Percentiles rank a stretch among this genome's conserved stretches.
phyloP scores from a whole-genome alignment of 2,113 vertebrate species.

The Prunella fulvescens region DNA sequence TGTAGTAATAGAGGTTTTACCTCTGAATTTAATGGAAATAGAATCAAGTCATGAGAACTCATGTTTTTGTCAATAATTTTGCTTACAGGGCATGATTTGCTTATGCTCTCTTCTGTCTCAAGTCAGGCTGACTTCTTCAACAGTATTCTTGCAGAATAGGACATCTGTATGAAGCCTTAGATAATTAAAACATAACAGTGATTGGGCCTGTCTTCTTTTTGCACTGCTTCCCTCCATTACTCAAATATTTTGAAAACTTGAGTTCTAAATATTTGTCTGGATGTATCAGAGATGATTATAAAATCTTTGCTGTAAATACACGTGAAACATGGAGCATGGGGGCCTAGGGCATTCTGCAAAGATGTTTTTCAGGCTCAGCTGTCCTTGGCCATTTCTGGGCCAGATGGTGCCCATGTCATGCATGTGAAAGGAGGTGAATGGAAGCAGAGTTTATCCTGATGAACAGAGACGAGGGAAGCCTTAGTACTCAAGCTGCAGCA shows the following conservation, averaged over 20 bases:
- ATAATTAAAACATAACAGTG: background rate
- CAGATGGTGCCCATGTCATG: background rate
- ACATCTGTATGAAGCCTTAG: background rate
- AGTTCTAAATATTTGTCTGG: background rate
- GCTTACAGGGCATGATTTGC: background rate
- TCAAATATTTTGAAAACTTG: background rate
- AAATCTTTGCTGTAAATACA: background rate
- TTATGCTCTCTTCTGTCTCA: background rate
- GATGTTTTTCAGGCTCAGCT: background rate
- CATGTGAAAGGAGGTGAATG: background rate
- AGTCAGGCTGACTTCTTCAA: background rate
- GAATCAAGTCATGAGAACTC: background rate
- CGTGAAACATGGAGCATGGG: background rate
- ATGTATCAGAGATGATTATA: background rate
- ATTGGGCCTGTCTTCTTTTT: background rate
- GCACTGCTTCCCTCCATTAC: background rate
- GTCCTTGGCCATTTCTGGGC: background rate
- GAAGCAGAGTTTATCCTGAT: background rate
- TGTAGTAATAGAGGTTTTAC: background rate
- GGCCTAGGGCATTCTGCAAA: background rate
- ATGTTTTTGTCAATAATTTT: background rate
- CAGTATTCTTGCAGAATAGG: background rate
- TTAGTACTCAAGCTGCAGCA: background rate
- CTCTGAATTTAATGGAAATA: background rate
- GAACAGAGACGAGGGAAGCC: background rate